These are phyloP conservation scores for Sarcophaga caerulescens DNA, from an alignment of 2,888 invertebrate genomes.

Conservation along the genomic window DNA sequence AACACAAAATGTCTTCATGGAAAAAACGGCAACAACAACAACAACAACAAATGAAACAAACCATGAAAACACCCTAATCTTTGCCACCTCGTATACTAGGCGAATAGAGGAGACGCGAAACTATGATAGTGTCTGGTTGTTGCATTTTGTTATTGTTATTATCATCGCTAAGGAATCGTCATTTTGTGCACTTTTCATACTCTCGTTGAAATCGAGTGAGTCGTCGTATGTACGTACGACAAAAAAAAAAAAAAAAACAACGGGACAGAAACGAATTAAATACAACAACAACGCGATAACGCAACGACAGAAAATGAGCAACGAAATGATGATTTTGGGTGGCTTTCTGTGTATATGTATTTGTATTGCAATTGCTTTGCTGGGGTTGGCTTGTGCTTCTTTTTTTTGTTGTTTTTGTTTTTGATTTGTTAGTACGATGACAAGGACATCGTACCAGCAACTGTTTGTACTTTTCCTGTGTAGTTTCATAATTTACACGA, in stretches of 20 bases:
- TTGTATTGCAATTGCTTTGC: too few relatives aligned
- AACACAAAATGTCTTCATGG: neutral
- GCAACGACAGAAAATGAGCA: slow-evolving; percentile 8
- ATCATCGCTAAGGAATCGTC: slow-evolving; percentile 43
- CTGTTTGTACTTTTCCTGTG: too few relatives aligned
- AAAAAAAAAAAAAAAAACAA: neutral
- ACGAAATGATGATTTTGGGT: slow-evolving; percentile 12
- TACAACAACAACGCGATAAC: slow-evolving; percentile 32
- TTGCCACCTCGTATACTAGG: slow-evolving; percentile 60
- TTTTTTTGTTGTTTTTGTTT: too few relatives aligned
- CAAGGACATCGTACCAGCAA: too few relatives aligned
- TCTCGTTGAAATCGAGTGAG: slow-evolving; percentile 24
- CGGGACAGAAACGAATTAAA: slow-evolving; percentile 25
- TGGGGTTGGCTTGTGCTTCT: too few relatives aligned
- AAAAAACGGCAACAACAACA: slow-evolving; percentile 43
- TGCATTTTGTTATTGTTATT: slow-evolving; percentile 24
- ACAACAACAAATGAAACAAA: slow-evolving; percentile 46
- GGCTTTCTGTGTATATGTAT: neutral
- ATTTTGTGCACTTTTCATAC: slow-evolving; percentile 1
- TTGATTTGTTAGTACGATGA: too few relatives aligned
- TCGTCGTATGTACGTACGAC: neutral
- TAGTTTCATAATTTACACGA: too few relatives aligned
- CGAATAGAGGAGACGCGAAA: slow-evolving; percentile 60
- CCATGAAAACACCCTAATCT: slow-evolving; percentile 62
- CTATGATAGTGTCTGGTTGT: slow-evolving; percentile 29